Evolutionary conservation across 2,797 vertebrate species (phyloP), one percentile per base, ranked within the genome.

Genomic region (Amblyraja radiata): DNA sequence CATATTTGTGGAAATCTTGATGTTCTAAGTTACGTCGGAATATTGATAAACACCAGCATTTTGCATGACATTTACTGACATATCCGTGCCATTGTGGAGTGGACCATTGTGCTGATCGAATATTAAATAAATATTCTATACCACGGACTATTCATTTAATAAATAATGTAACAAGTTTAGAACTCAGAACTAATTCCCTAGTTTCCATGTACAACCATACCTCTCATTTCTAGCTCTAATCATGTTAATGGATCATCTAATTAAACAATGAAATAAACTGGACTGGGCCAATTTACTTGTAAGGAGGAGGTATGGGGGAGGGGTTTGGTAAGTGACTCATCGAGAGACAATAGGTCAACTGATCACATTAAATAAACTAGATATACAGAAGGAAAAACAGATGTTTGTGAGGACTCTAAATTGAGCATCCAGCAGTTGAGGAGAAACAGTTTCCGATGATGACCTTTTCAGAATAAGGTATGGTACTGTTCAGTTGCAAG

Each of bases 281-380:
- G 16, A 28, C 81, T 84, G 28, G 25, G 21, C 71, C 23, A 61
- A 88, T 36, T 8, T 21, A 7, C 36, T 3, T 16, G 10, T 65
- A 36, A 88, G n/a, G 32, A 36, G n/a, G 63, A 10, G 84, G 0
- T 88, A 8, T 88, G 84, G 84, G 61, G 84, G 84, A 36, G n/a
- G n/a, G 84, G 61, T 68, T 88, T 88, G 81, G 10, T 61, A 13
- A 0, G 21, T 81, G 23, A 32, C 61, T 88, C 9, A 32, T 32
- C n/a, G 32, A 10, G 7, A 88, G 63, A 88, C 84, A 88, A 88
- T 68, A 32, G 61, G 16, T 61, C 14, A 88, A 32, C n/a, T 88
- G 65, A 88, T 68, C 61, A 88, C 32, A 88, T 88, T 88, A 88
- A 68, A 63, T 88, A 88, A 88, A 68, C 84, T 68, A 32, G 61